Evolutionary conservation across 2,113 vertebrate species (phyloP), one percentile per base, ranked within the genome.

Genomic region (Lonchura striata): DNA sequence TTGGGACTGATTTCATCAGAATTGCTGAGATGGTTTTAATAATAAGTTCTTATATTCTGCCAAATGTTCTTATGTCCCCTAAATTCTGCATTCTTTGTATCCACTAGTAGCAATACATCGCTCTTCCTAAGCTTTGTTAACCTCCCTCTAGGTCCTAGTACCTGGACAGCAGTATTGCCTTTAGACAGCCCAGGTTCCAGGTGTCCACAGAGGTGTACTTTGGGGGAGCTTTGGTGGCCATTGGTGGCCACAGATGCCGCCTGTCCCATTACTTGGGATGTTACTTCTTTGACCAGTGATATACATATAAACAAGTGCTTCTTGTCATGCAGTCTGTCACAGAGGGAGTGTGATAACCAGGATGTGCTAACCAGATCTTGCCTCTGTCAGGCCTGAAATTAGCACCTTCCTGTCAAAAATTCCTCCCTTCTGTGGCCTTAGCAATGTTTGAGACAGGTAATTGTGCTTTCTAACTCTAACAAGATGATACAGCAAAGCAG

Each of bases 221-320:
- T 8, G 2, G 18, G 44, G 52, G 18, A 57, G 7, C 33, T 31
- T 57, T 42, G 59, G 33, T 72, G 50, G 23, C 41, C 13, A 2
- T 5, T 41, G 49, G 24, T 66, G 68, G 37, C 46, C 15, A 3
- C 46, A 59, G 44, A 10, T 39, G 44, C 17, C 0, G 0, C 59
- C 35, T 44, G 28, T 74, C 44, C 44, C 60, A 14, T 66, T 30
- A 66, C 19, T 46, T 66, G 77, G 37, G 23, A 12, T 81, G 69
- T 24, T n/a, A 4, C 22, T 33, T 66, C 18, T 52, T n/a, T 50
- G 52, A 30, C 60, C 0, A 0, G 15, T 59, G 27, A 66, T 44
- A 28, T 0, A 3, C 3, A 1, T 44, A 7, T 52, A 23, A 66
- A 33, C 37, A 72, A 13, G 24, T 74, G 37, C 23, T 66, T 39